Evolutionary conservation across 2,797 vertebrate species (phyloP), one percentile per base, ranked within the genome.

Genomic region (Synaphobranchus kaupii): DNA sequence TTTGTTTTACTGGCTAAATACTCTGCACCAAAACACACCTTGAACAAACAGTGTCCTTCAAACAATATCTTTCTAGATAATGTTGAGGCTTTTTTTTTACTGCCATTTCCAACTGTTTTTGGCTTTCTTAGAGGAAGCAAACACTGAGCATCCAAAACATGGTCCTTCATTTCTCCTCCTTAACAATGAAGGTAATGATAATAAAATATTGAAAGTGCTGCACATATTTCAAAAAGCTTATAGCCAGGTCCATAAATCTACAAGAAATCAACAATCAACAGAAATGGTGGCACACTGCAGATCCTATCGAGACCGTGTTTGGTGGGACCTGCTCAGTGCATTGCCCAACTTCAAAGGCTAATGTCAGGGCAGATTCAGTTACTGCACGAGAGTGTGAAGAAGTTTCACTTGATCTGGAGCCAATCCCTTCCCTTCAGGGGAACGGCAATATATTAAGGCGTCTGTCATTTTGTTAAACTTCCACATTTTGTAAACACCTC

Each of bases 321-420:
- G 68, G 31, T 34, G 13, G 31, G 28, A 73, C 31, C 68, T 2
- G 31, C 13, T 13, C 9, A 17, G 4, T 39, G 28, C 28, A 13
- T 73, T 15, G 15, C 68, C 13, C 15, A 22, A 88, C 44, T n/a
- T 44, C 12, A 83, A 25, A 76, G 31, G 87, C 44, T 87, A 87
- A 82, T 84, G 89, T 91, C 83, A 88, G 85, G 86, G 83, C 85
- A 89, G 68, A 15, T 82, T 83, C 34, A 60, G 89, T 84, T 78
- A 88, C 90, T 76, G 84, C 71, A 0, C 90, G 88, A 63, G 85
- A 54, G 47, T 73, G 73, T 78, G 80, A 87, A 89, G 88, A 91
- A 94, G 95, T 96, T 96, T 96, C 96, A 93, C 89, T 96, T 96
- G 96, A 96, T 93, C 84, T 1, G 39, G 80, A 86, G 95, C 95